These are phyloP conservation scores for Nesoenas mayeri DNA, from an alignment of 2,113 vertebrate genomes.

Conservation along the genomic window DNA sequence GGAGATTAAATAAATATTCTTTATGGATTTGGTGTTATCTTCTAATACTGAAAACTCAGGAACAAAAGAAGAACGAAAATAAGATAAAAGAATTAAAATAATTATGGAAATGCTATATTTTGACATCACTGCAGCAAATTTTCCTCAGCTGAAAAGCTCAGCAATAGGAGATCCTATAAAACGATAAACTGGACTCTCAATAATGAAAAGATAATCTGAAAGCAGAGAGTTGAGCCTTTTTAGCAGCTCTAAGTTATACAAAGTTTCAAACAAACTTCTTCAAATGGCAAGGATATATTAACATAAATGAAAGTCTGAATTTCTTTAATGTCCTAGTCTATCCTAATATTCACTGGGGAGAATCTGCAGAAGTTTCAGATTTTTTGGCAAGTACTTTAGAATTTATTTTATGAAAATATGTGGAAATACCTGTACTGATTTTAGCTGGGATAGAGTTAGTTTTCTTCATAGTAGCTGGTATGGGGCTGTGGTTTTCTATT, in stretches of 20 bases:
- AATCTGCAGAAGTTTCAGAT: not conserved
- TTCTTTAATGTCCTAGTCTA: not conserved
- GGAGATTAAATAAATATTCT: not conserved
- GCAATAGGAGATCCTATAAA: not conserved
- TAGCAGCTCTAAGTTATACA: not conserved
- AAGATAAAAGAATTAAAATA: not conserved
- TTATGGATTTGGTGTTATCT: not conserved
- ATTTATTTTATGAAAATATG: not conserved
- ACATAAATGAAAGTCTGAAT: not conserved
- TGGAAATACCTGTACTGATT: not conserved
- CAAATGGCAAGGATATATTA: not conserved
- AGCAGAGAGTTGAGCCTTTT: not conserved
- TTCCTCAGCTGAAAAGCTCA: not conserved
- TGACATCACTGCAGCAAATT: not conserved
- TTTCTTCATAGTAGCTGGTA: not conserved
- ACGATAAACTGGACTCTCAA: not conserved
- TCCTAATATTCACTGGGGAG: not conserved
- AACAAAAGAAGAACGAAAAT: not conserved
- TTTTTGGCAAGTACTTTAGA: not conserved
- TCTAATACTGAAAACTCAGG: not conserved
- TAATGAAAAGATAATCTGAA: not conserved
- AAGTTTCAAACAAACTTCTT: not conserved
- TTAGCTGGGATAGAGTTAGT: not conserved
- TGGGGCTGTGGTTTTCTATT: not conserved
- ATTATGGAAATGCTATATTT: not conserved